Conservation (phyloP, 2,113 vertebrate genomes). For the Vombatus ursinus region DNA sequence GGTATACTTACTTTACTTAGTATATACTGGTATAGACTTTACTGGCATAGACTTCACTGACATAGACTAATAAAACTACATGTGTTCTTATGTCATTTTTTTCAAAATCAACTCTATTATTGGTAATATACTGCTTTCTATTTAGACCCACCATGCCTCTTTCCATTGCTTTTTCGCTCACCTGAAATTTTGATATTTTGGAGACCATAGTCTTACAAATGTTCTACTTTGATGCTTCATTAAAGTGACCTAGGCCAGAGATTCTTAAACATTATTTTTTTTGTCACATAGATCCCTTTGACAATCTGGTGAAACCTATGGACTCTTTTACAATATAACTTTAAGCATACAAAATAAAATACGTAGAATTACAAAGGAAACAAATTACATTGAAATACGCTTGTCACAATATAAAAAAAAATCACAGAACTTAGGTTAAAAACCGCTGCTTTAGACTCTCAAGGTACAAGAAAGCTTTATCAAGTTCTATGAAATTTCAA, state of each 20-base stretch:
- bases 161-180: background rate
- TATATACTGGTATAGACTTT: too few species aligned
- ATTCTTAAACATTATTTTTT: background rate
- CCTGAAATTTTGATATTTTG: background rate
- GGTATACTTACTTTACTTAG: background rate
- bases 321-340: background rate
- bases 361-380: background rate
- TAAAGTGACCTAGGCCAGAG: background rate
- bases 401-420: background rate
- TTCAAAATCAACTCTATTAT: background rate
- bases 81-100: background rate
- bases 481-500: background rate
- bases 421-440: background rate
- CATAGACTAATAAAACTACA: background rate
- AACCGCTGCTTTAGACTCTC: background rate
- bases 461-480: background rate
- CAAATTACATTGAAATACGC: background rate
- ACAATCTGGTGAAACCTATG: background rate
- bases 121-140: background rate
- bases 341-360: background rate
- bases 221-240: background rate
- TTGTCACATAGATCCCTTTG: background rate
- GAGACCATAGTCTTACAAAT: background rate
- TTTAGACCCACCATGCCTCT: background rate
- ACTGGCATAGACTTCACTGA: background rate